These are phyloP conservation scores for mouse (Mus musculus) DNA, from an alignment of 2,113 vertebrate species.

Conservation along the genomic window DNA sequence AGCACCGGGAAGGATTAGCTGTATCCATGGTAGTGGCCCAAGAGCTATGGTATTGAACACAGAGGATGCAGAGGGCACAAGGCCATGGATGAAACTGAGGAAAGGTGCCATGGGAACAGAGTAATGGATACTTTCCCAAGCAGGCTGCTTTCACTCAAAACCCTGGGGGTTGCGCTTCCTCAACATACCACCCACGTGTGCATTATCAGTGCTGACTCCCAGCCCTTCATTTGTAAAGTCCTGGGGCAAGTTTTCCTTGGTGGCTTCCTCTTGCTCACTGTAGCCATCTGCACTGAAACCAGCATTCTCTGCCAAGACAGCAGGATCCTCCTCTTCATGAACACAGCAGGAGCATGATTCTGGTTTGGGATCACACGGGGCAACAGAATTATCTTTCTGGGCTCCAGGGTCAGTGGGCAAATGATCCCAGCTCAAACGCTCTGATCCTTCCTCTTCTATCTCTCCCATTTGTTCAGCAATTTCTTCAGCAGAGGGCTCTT, in stretches of 20 bases:
- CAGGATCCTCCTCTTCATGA: slow-evolving; percentile 86
- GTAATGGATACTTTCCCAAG: not conserved
- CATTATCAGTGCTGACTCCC: slow-evolving; percentile 7
- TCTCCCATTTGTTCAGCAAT: slow-evolving; percentile 93
- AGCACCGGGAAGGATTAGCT: slow-evolving; percentile 62
- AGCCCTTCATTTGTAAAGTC: slow-evolving; percentile 64
- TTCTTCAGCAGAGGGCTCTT: slow-evolving; percentile 93
- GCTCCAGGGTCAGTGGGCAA: slow-evolving; percentile 58
- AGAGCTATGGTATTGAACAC: slow-evolving; percentile 43
- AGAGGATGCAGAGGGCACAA: not conserved
- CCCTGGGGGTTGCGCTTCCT: slow-evolving; percentile 88
- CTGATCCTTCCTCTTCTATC: slow-evolving; percentile 83
- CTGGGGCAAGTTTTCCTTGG: slow-evolving; percentile 71
- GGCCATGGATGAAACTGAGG: slow-evolving; percentile 35
- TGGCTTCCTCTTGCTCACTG: slow-evolving; percentile 87
- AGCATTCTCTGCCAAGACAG: slow-evolving; percentile 91
- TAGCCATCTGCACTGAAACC: slow-evolving; percentile 86
- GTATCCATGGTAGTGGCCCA: slow-evolving; percentile 30
- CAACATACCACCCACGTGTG: slow-evolving; percentile 79
- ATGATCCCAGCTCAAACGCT: slow-evolving; percentile 75
- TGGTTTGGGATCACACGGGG: slow-evolving; percentile 84
- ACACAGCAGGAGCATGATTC: slow-evolving; percentile 81
- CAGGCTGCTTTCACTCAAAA: slow-evolving; percentile 68
- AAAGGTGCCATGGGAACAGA: slow-evolving; percentile 45
- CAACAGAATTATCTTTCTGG: slow-evolving; percentile 60